Evolutionary conservation across 2,888 invertebrate genomes (phyloP).

Genomic region (Microctonus brassicae): DNA sequence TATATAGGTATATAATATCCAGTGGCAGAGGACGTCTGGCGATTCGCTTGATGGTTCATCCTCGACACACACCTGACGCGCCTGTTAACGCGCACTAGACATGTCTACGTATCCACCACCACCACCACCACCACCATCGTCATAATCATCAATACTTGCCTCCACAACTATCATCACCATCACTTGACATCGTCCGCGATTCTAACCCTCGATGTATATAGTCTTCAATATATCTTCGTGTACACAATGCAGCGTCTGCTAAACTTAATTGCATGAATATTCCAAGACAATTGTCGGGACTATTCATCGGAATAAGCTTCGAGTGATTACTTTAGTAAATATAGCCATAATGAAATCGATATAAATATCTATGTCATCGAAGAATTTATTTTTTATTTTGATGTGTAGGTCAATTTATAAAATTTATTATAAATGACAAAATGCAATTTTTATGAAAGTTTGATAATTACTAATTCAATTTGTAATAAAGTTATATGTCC

Average conservation of each 20-base stretch:
- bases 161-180: not conserved
- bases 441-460: too few relatives aligned
- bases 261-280: not conserved
- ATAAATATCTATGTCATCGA: too few relatives aligned
- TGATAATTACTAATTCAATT: too few relatives aligned
- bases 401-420: too few relatives aligned
- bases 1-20: not conserved
- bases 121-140: not conserved
- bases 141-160: not conserved
- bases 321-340: too few relatives aligned
- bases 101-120: slow-evolving; percentile 47
- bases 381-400: too few relatives aligned
- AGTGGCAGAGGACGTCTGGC: slow-evolving; percentile 32
- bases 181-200: not conserved
- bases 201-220: slow-evolving; percentile 7
- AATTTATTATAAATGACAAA: too few relatives aligned
- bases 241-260: not conserved
- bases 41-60: slow-evolving; percentile 53
- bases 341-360: too few relatives aligned
- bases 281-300: not conserved
- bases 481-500: too few relatives aligned
- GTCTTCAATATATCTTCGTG: not conserved
- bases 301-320: not conserved
- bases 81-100: slow-evolving; percentile 56
- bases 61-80: slow-evolving; percentile 55